Percentiles rank a stretch among this genome's conserved stretches.
These are phyloP conservation scores for Campopleginae sp. DNA, from an alignment of 2,888 invertebrate species.

Conservation along the genomic window DNA sequence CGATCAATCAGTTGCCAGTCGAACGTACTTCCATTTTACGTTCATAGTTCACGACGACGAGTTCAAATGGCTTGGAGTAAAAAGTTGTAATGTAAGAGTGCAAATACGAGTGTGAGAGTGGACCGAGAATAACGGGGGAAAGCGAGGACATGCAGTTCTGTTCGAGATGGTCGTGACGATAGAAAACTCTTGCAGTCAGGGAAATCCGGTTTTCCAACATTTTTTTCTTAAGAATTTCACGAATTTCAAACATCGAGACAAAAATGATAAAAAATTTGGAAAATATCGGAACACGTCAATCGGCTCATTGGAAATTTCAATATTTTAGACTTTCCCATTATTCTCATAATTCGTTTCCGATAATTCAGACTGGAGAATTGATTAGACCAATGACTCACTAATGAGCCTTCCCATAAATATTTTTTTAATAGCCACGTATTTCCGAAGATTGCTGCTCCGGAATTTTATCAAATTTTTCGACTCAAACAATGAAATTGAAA, in stretches of 20 bases:
- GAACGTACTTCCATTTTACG: constrained; percentile 15
- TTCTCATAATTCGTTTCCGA: background rate
- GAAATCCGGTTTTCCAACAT: constrained; percentile 34
- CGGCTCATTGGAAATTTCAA: background rate
- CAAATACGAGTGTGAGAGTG: constrained; percentile 43
- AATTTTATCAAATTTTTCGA: too few relatives aligned
- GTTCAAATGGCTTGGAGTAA: constrained; percentile 32
- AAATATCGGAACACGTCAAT: background rate
- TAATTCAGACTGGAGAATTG: background rate
- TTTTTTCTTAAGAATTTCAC: background rate
- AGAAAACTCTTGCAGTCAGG: constrained; percentile 15
- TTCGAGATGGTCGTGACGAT: constrained; percentile 23
- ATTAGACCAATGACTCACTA: background rate
- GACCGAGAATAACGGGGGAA: constrained; percentile 59
- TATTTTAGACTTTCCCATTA: background rate
- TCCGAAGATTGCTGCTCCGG: too few relatives aligned
- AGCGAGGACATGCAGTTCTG: constrained; percentile 54
- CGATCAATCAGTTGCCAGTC: background rate
- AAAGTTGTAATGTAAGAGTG: constrained; percentile 36
- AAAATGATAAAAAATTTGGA: background rate
- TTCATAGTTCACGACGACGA: constrained; percentile 39
- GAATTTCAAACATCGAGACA: background rate
- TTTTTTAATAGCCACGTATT: too few relatives aligned
- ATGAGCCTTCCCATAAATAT: too few relatives aligned
- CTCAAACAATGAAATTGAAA: too few relatives aligned